Evolutionary conservation across 92 coral and sea anemone genomes (phyloP).

Genomic region (Diadumene lineata): DNA sequence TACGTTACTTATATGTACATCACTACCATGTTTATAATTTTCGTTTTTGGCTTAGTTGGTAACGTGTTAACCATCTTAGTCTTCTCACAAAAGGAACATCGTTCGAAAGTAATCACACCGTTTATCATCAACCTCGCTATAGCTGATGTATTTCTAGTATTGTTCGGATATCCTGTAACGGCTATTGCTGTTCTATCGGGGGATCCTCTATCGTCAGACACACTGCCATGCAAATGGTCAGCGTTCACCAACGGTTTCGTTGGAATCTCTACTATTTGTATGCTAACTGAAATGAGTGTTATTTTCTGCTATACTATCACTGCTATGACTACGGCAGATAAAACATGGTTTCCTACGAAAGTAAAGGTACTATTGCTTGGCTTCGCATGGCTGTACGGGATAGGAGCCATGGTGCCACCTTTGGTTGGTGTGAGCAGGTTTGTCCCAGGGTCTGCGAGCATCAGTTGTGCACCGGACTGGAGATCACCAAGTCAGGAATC

Average conservation of each 20-base stretch:
- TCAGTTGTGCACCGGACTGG: slow-evolving; percentile 84
- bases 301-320: slow-evolving; percentile 42
- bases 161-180: slow-evolving; percentile 62
- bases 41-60: slow-evolving; percentile 59
- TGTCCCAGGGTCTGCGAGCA: slow-evolving; percentile 65
- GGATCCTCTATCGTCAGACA: not conserved
- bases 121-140: slow-evolving; percentile 53
- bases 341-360: slow-evolving; percentile 19
- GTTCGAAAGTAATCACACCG: slow-evolving; percentile 57
- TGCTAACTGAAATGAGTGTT: slow-evolving; percentile 47
- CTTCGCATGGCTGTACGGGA: slow-evolving; percentile 64
- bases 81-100: slow-evolving; percentile 43
- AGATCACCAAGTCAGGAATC: slow-evolving; percentile 24
- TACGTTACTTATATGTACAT: not conserved
- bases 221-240: slow-evolving; percentile 51
- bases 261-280: slow-evolving; percentile 55
- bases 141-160: slow-evolving; percentile 48
- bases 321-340: slow-evolving; percentile 14
- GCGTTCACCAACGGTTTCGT: slow-evolving; percentile 59
- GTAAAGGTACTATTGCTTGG: slow-evolving; percentile 20
- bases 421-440: slow-evolving; percentile 63
- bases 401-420: slow-evolving; percentile 60
- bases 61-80: slow-evolving; percentile 43
- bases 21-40: not conserved
- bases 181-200: slow-evolving; percentile 39